These are phyloP conservation scores for Nasua narica DNA, from an alignment of 2,797 vertebrate genomes.

Conservation along the genomic window DNA sequence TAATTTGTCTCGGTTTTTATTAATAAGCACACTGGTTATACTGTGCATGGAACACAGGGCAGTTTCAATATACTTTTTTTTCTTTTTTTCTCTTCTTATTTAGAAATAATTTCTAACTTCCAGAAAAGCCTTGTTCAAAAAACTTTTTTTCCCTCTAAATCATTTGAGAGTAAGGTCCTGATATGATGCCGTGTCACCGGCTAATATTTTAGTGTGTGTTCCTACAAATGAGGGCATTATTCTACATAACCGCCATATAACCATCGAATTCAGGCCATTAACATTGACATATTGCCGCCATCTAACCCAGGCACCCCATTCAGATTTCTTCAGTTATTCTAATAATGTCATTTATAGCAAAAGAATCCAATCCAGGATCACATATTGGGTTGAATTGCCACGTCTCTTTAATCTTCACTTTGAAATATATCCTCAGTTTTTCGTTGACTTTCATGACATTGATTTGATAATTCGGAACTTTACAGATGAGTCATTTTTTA, in stretches of 20 bases:
- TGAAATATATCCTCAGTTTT: neutral
- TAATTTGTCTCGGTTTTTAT: slow-evolving; percentile 15
- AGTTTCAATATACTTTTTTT: neutral
- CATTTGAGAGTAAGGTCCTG: neutral
- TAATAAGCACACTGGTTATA: neutral
- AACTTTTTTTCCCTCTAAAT: neutral
- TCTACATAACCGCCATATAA: neutral
- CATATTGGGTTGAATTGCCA: neutral
- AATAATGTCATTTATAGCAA: neutral
- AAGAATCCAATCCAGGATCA: neutral
- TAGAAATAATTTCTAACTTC: neutral
- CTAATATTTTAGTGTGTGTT: neutral
- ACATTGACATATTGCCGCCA: neutral
- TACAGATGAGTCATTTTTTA: neutral
- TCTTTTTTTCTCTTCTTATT: neutral
- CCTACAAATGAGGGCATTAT: slow-evolving; percentile 1
- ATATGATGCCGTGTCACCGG: neutral
- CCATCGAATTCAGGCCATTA: neutral
- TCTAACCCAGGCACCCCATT: neutral
- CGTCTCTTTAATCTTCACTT: neutral
- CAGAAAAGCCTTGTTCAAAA: neutral
- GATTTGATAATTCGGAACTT: neutral
- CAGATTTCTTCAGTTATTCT: neutral
- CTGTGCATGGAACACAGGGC: neutral
- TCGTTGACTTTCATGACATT: neutral